phyloP scores from a whole-genome alignment of 2,888 invertebrate species.

The Drosophila algonquin region DNA sequence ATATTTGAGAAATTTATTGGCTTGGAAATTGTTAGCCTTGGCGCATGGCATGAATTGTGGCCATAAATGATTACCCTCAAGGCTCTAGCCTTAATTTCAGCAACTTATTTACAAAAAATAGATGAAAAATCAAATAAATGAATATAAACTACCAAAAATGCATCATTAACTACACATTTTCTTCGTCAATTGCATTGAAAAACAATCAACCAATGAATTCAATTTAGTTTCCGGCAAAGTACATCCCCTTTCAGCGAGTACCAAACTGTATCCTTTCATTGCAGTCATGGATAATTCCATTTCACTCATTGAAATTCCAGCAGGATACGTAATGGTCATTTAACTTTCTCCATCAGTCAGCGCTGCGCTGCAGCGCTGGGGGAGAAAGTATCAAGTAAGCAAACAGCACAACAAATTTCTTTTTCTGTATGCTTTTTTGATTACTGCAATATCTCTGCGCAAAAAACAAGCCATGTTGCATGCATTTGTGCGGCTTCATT shows the following conservation, averaged over 20 bases:
- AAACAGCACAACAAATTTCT: conserved; percentile 37
- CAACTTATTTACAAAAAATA: too few relatives aligned
- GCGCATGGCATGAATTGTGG: not conserved
- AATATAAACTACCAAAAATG: too few relatives aligned
- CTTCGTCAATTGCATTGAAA: too few relatives aligned
- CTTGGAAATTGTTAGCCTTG: not conserved
- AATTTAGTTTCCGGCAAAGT: not conserved
- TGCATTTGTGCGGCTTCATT: conserved; percentile 75
- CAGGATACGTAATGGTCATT: conserved; percentile 1
- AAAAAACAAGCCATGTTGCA: conserved; percentile 33
- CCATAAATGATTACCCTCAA: too few relatives aligned
- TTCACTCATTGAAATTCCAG: not conserved
- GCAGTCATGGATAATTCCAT: not conserved
- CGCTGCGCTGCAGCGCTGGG: not conserved
- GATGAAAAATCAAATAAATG: too few relatives aligned
- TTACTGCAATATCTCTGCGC: conserved; percentile 22
- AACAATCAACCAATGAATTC: too few relatives aligned
- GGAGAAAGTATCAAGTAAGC: conserved; percentile 11
- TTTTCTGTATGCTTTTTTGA: conserved; percentile 28
- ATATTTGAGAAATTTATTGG: not conserved
- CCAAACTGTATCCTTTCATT: not conserved
- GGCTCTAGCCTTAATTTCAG: too few relatives aligned
- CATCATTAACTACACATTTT: too few relatives aligned
- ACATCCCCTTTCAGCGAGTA: not conserved
- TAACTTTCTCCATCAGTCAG: conserved; percentile 23